Evolutionary conservation across 1,140 invertebrate genomes (phyloP).

Genomic region (Temnothorax longispinosus): DNA sequence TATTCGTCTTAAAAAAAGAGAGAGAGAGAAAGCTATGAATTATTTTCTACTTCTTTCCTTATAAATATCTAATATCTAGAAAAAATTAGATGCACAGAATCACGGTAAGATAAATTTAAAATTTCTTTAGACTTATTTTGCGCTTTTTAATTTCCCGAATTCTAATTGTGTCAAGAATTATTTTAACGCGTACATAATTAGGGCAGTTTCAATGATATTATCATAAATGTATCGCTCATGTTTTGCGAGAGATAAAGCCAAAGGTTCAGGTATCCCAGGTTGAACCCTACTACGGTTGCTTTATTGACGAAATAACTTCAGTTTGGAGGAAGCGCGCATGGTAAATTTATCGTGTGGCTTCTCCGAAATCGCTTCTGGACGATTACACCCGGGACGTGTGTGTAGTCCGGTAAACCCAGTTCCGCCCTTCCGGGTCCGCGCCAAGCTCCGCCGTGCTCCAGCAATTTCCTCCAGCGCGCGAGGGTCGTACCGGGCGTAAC

Average conservation of each 20-base stretch:
- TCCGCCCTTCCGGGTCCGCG: conserved; percentile 23
- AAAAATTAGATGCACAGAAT: background rate
- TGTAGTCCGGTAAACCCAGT: conserved; percentile 59
- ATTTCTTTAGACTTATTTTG: background rate
- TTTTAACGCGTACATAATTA: background rate
- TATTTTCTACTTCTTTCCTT: background rate
- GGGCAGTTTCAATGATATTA: background rate
- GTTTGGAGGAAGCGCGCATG: conserved; percentile 9
- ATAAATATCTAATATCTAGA: background rate
- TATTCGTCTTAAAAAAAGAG: background rate
- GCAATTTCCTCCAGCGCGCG: conserved; percentile 36
- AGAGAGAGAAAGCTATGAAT: background rate
- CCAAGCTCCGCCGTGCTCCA: background rate
- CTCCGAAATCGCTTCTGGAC: conserved; percentile 32
- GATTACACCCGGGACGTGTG: conserved; percentile 43
- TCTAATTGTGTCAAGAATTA: background rate
- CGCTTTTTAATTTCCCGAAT: background rate
- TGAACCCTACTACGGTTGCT: background rate
- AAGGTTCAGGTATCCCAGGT: background rate
- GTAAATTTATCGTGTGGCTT: conserved; percentile 36
- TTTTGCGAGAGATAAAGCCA: background rate
- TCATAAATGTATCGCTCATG: background rate
- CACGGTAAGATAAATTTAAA: background rate
- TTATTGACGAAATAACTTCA: conserved; percentile 34
- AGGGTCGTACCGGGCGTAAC: conserved; percentile 27